These are phyloP conservation scores for Catharus bicknelli DNA, from an alignment of 2,113 vertebrate genomes.

Conservation along the genomic window DNA sequence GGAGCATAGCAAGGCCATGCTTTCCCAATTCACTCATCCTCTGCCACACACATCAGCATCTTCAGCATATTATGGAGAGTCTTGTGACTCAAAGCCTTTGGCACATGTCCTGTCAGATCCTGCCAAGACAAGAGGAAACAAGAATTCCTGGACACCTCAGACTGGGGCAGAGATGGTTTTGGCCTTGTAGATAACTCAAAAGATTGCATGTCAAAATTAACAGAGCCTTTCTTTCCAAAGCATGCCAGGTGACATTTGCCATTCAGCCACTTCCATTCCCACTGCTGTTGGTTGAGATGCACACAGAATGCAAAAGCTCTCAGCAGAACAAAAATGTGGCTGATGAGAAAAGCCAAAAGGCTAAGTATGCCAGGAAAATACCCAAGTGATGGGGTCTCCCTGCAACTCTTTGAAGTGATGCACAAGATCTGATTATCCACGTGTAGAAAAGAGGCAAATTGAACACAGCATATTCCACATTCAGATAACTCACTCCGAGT, in stretches of 20 bases:
- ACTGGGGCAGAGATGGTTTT: not conserved
- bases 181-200: not conserved
- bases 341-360: not conserved
- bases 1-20: not conserved
- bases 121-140: not conserved
- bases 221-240: not conserved
- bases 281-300: not conserved
- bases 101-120: not conserved
- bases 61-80: not conserved
- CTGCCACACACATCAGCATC: not conserved
- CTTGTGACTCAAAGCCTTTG: not conserved
- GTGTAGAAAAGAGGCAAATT: not conserved
- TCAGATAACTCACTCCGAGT: not conserved
- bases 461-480: not conserved
- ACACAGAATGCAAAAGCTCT: not conserved
- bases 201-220: not conserved
- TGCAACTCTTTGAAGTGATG: not conserved
- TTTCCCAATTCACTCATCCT: not conserved
- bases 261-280: not conserved
- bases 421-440: not conserved
- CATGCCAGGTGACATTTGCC: not conserved
- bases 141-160: not conserved
- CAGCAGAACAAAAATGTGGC: not conserved
- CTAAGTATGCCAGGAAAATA: not conserved
- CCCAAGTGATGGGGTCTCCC: not conserved